Percentiles rank a stretch among this genome's conserved stretches.
These are phyloP conservation scores for Scarus forsteni DNA, from an alignment of 2,797 vertebrate species.

Conservation along the genomic window DNA sequence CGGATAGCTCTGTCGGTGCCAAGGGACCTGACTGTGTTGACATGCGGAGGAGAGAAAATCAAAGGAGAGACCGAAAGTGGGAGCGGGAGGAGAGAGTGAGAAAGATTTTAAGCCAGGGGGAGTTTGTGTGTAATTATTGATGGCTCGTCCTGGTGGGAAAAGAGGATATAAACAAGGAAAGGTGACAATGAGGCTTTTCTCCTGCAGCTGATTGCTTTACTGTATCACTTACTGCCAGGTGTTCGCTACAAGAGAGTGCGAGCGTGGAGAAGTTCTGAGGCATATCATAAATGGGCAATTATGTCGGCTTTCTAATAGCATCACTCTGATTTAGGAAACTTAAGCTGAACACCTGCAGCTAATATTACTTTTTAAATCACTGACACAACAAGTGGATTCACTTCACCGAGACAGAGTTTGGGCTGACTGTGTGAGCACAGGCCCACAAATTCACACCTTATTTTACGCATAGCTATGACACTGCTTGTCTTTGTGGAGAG, in stretches of 20 bases:
- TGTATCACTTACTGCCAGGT: slow-evolving; percentile 75
- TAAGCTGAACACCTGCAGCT: slow-evolving; percentile 9
- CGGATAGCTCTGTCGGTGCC: slow-evolving; percentile 76
- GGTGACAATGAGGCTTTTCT: slow-evolving; percentile 74
- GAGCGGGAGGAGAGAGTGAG: slow-evolving; percentile 41
- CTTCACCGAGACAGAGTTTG: neutral
- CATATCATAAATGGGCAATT: slow-evolving; percentile 49
- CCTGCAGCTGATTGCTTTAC: slow-evolving; percentile 59
- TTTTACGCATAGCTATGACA: neutral
- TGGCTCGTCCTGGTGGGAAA: slow-evolving; percentile 67
- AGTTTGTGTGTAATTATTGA: slow-evolving; percentile 79
- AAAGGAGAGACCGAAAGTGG: slow-evolving; percentile 69
- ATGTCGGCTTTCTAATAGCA: slow-evolving; percentile 28
- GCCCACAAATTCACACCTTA: neutral
- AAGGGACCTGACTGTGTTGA: slow-evolving; percentile 81
- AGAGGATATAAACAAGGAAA: slow-evolving; percentile 75
- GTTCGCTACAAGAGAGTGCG: slow-evolving; percentile 47
- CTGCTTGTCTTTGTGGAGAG: neutral
- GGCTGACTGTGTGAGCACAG: neutral
- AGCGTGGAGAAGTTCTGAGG: slow-evolving; percentile 35
- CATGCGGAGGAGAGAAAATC: slow-evolving; percentile 77
- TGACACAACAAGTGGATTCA: neutral
- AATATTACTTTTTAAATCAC: neutral
- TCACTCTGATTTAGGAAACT: slow-evolving; percentile 34
- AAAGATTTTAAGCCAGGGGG: slow-evolving; percentile 74